A percentile compares a stretch with the other conserved stretches of the same genome.
phyloP scores from a whole-genome alignment of 2,113 vertebrate species.

The Orientallactaga bullata region DNA sequence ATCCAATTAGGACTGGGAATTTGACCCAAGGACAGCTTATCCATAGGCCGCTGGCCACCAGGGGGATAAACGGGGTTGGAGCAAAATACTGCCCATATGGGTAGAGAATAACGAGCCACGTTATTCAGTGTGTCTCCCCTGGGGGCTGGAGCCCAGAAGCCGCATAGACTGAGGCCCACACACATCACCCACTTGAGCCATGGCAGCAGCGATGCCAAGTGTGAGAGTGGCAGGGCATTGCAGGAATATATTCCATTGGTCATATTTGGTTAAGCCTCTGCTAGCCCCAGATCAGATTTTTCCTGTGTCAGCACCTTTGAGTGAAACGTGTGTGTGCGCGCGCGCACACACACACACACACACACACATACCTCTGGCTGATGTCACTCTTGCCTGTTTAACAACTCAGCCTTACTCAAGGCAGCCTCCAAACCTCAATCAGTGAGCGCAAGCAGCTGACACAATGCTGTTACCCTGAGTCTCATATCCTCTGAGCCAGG shows the following conservation, averaged over 20 bases:
- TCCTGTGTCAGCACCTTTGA: slow-evolving; percentile 64
- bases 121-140: neutral
- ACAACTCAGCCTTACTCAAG: slow-evolving; percentile 41
- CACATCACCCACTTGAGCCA: neutral
- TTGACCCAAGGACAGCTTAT: neutral
- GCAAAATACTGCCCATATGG: neutral
- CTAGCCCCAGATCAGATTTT: slow-evolving; percentile 65
- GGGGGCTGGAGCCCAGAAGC: neutral
- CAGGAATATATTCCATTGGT: slow-evolving; percentile 45
- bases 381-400: neutral
- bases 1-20: neutral
- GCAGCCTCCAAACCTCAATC: neutral
- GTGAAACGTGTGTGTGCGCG: neutral
- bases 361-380: slow-evolving; percentile 22
- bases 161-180: rapidly evolving
- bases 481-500: neutral
- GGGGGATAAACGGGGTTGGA: neutral
- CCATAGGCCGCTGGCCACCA: neutral
- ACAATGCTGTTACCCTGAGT: neutral
- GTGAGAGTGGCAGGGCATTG: neutral
- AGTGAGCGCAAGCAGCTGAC: neutral
- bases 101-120: neutral
- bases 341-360: no score
- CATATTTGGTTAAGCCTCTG: slow-evolving; percentile 47
- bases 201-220: neutral